Evolutionary conservation across 2,888 invertebrate genomes (phyloP), one percentile per base, ranked within the genome.

Genomic region (Leucoptera coffeella): DNA sequence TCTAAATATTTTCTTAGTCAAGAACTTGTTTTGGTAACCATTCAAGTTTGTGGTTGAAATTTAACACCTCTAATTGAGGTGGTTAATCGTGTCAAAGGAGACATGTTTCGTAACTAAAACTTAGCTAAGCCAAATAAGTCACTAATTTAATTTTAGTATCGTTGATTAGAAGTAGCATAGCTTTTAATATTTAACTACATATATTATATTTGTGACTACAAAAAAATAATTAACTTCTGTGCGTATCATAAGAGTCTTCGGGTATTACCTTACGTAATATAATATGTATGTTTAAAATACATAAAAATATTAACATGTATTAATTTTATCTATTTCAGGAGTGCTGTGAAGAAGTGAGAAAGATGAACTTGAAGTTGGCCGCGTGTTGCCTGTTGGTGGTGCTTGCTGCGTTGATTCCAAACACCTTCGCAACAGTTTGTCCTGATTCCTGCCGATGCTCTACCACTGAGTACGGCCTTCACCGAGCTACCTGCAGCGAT

Each of bases 391-490:
- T 67, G 40, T 53, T 47, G 29, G 41, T 51, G 29, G 33, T 58
- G 35, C 41, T 64, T 35, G 35, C 54, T 30, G 45, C 50, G 15
- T n/a, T 9, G 9, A 10, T 22, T 6, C 8, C 19, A 4, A 14
- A 53, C 57, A 12, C 40, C 43, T 35, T 53, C 20, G 53, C 62
- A 15, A 43, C 58, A 20, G 44, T 60, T 29, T 78, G 77, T 37
- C 77, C 77, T 10, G 58, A 67, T 27, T 47, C 58, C 36, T 76
- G 77, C 41, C 51, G 59, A 25, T 77, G 80, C 42, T 74, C 74
- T 33, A 69, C 74, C 17, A 75, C 78, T 12, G 77, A 80, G n/a
- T 82, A 83, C 46, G 67, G 77, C 25, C 78, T 82, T 35, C 78
- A 85, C 17, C 72, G 85, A 32, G 72, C 75, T 15, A 74, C 75